Conservation (phyloP, 2,113 vertebrate genomes). For the Catharus bicknelli region DNA sequence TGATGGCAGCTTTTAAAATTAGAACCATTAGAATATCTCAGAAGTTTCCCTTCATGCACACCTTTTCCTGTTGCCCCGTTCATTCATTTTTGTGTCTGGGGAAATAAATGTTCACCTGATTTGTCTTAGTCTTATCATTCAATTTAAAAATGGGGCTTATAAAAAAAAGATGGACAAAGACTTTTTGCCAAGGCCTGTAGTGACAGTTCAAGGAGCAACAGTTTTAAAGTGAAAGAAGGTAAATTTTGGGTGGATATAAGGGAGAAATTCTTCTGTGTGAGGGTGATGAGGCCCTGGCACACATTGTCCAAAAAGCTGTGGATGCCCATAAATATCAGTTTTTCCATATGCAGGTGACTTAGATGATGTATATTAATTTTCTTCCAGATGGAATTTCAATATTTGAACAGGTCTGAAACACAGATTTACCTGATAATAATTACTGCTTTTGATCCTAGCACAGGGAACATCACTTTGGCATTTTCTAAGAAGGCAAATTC, state of each 20-base stretch:
- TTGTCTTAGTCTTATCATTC: constrained; percentile 31
- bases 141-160: not conserved
- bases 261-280: not conserved
- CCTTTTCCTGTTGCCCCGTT: constrained; percentile 54
- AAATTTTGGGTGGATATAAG: not conserved
- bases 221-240: not conserved
- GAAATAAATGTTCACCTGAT: constrained; percentile 56
- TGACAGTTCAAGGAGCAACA: not conserved
- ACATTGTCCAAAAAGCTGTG: not conserved
- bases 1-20: constrained; percentile 71
- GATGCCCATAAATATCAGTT: not conserved
- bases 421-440: not conserved
- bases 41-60: constrained; percentile 52
- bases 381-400: not conserved
- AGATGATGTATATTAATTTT: not conserved
- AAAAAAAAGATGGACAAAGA: not conserved
- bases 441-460: not conserved
- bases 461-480: not conserved
- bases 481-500: not conserved
- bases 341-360: not conserved
- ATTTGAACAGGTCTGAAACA: not conserved
- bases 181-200: not conserved
- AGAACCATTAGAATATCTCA: constrained; percentile 59
- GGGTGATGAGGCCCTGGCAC: fast-evolving
- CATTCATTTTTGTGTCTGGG: constrained; percentile 59